Base-by-base conservation (phyloP, 2,113 vertebrate genomes). In the Heloderma charlesbogerti region DNA sequence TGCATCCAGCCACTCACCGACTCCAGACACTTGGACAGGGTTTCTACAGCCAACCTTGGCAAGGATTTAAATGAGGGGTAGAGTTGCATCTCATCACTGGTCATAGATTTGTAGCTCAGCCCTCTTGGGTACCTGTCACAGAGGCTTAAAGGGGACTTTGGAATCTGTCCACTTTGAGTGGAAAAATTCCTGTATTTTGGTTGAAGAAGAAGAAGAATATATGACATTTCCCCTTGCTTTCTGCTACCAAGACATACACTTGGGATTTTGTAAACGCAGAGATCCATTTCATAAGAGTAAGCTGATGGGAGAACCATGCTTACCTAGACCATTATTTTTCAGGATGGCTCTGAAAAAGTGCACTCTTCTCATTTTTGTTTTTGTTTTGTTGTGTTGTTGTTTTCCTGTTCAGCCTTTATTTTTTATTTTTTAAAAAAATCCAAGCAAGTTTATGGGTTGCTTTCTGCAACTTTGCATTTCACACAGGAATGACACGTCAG, bases 121-220 rank as follows among this genome's bases (percentile, higher is more conserved):
- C 29, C 54, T 84, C 51, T 16, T 45, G 67, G 20, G 45, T 86
- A 89, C 48, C n/a, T 90, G 31, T 72, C 94, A 83, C 37, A 86
- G n/a, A 91, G 75, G 31, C 51, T 91, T 90, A 88, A 4, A 77
- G 84, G 66, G 80, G 79, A 82, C 45, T 29, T 84, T 90, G 48
- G 51, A 0, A 91, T 94, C 89, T 88, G 1, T 45, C 37, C 57
- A 63, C 27, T 37, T 6, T 6, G 8, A 90, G 27, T 3, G 0
- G 29, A 48, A 79, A 92, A 0, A 0, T 84, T 67, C 69, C 77
- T 81, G 82, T 6, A 9, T 51, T 63, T 80, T 92, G 51, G 54
- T 25, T 6, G 45, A 57, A 66, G 31, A 27, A 75, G 31, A 27
- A 75, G 10, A 0, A 1, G 69, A 83, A 69, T 1, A 85, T 13